These are phyloP conservation scores for Sphyrna mokarran DNA, from an alignment of 2,113 vertebrate species.

Conservation along the genomic window DNA sequence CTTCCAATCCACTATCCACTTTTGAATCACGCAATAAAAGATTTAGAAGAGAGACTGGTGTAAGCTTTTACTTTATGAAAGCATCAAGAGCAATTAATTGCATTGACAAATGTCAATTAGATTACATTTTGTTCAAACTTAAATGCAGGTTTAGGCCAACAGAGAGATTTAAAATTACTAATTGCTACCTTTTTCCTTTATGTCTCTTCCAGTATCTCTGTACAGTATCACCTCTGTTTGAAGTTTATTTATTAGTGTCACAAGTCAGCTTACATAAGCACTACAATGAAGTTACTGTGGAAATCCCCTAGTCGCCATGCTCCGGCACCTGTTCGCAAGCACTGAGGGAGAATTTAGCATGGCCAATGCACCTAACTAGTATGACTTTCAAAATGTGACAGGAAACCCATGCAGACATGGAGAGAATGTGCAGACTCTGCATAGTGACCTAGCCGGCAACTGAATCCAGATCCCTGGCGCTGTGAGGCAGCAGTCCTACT, in stretches of 20 bases:
- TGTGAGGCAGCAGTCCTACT: no score
- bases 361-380: no score
- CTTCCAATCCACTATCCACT: not conserved
- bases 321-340: no score
- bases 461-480: no score
- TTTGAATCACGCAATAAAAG: not conserved
- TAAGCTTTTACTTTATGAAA: not conserved
- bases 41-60: not conserved
- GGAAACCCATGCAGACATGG: no score
- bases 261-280: no score
- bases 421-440: no score
- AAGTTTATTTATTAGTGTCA: not conserved
- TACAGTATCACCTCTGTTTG: not conserved
- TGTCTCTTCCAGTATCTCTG: not conserved
- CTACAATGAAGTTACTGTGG: no score
- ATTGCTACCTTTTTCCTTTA: not conserved
- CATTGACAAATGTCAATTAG: not conserved
- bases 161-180: not conserved
- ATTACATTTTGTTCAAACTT: not conserved
- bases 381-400: no score
- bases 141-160: not conserved
- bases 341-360: no score
- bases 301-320: no score
- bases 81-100: not conserved
- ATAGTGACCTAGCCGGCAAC: no score